These are phyloP conservation scores for Cnemophilus loriae DNA, from an alignment of 2,113 vertebrate species.

Conservation along the genomic window DNA sequence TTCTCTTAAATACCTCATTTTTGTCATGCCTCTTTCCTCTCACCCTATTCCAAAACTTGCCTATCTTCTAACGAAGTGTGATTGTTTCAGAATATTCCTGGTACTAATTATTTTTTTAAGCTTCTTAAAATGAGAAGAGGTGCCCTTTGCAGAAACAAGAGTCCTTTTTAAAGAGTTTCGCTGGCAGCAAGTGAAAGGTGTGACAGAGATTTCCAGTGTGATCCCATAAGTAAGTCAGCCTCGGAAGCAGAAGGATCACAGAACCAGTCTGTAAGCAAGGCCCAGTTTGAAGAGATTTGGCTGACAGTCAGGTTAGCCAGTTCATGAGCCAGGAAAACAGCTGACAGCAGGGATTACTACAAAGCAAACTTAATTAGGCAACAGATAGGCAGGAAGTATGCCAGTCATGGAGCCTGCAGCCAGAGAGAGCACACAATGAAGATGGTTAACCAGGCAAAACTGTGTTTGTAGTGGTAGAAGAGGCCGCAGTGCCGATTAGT, in stretches of 20 bases:
- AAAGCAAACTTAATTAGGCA: slow-evolving; percentile 56
- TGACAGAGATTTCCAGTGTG: background rate
- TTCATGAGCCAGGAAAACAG: background rate
- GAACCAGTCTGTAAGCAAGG: background rate
- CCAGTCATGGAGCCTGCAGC: slow-evolving; percentile 41
- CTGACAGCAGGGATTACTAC: slow-evolving; percentile 17
- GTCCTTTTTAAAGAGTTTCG: background rate
- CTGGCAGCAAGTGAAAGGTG: background rate
- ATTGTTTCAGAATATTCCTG: background rate
- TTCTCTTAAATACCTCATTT: background rate
- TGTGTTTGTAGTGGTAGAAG: background rate
- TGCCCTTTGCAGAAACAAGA: background rate
- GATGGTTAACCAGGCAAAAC: background rate
- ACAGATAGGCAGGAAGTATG: slow-evolving; percentile 52
- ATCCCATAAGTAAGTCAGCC: background rate
- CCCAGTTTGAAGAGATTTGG: background rate
- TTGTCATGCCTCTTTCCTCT: background rate
- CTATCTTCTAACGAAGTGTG: background rate
- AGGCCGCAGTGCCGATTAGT: background rate
- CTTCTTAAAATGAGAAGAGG: background rate
- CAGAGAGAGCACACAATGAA: background rate
- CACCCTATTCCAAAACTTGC: background rate
- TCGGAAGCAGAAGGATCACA: background rate
- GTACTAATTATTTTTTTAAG: background rate
- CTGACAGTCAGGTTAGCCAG: background rate